phyloP scores from a whole-genome alignment of 2,888 invertebrate genomes.

The Priocnemis perturbator region DNA sequence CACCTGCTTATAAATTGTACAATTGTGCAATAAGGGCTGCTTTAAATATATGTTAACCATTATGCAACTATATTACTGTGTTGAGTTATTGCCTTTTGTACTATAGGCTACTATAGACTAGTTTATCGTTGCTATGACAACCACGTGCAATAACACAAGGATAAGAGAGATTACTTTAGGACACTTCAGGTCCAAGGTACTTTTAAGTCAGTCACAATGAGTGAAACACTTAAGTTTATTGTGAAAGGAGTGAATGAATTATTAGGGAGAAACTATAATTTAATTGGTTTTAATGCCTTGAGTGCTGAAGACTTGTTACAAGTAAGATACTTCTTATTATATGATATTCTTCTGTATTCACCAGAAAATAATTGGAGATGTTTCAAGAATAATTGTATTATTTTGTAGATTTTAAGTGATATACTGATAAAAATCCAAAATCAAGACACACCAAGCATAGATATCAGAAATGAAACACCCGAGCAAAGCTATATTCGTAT shows the following conservation, averaged over 20 bases:
- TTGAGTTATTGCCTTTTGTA: no score
- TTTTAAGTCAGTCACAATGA: slow-evolving; percentile 75
- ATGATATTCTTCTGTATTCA: not conserved
- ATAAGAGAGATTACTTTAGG: not conserved
- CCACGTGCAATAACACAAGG: slow-evolving; percentile 1
- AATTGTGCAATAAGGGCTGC: no score
- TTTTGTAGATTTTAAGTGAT: slow-evolving; percentile 77
- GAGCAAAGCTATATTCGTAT: slow-evolving; percentile 86
- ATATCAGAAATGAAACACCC: slow-evolving; percentile 84
- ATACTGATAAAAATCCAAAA: slow-evolving; percentile 78
- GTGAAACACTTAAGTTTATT: slow-evolving; percentile 82
- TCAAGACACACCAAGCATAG: slow-evolving; percentile 81
- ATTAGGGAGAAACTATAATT: slow-evolving; percentile 85
- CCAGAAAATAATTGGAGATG: not conserved
- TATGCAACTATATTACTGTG: no score
- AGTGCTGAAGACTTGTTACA: slow-evolving; percentile 86
- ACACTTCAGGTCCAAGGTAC: no score
- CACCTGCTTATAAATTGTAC: no score
- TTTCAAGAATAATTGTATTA: slow-evolving; percentile 9
- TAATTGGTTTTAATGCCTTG: slow-evolving; percentile 90
- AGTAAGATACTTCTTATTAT: slow-evolving; percentile 73
- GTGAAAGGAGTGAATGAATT: slow-evolving; percentile 85
- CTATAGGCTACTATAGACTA: no score
- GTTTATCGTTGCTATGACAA: slow-evolving; percentile 7
- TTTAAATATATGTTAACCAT: no score